A percentile compares a stretch with the other conserved stretches of the same genome.
These are phyloP conservation scores for Sciurus vulgaris DNA, from an alignment of 2,797 vertebrate genomes.

Conservation along the genomic window DNA sequence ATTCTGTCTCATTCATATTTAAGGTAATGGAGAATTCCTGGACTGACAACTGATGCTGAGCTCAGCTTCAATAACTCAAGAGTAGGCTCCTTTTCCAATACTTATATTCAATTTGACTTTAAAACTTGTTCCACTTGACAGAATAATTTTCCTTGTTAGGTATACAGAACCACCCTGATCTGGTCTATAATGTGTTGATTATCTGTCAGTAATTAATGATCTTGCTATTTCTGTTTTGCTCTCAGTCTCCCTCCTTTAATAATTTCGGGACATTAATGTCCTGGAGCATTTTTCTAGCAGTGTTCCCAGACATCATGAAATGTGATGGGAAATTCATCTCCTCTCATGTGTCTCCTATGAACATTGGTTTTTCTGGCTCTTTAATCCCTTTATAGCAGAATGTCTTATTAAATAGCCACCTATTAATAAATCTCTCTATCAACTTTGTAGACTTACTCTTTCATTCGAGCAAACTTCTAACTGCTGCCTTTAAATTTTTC, in stretches of 20 bases:
- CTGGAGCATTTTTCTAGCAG: neutral
- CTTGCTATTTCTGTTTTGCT: constrained; percentile 40
- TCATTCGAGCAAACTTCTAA: neutral
- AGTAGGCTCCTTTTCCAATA: neutral
- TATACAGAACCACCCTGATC: neutral
- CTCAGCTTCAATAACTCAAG: neutral
- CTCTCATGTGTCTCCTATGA: constrained; percentile 29
- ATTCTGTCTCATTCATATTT: neutral
- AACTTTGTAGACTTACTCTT: constrained; percentile 41
- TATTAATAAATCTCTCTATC: constrained; percentile 44
- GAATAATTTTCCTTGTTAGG: constrained; percentile 40
- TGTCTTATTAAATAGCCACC: constrained; percentile 35
- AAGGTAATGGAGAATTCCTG: neutral
- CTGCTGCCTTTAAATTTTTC: constrained; percentile 37
- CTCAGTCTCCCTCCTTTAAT: constrained; percentile 36
- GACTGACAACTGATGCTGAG: neutral
- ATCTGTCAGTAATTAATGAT: constrained; percentile 58
- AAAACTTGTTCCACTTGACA: constrained; percentile 1
- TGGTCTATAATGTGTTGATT: constrained; percentile 40
- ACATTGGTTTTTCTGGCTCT: constrained; percentile 43
- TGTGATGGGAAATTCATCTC: constrained; percentile 44
- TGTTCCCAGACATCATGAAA: neutral
- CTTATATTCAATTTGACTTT: constrained; percentile 20
- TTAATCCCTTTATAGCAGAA: neutral
- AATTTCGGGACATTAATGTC: neutral